A percentile compares a stretch with the other conserved stretches of the same genome.
These are phyloP conservation scores for Proteles cristata DNA, from an alignment of 2,113 vertebrate species.

Conservation along the genomic window DNA sequence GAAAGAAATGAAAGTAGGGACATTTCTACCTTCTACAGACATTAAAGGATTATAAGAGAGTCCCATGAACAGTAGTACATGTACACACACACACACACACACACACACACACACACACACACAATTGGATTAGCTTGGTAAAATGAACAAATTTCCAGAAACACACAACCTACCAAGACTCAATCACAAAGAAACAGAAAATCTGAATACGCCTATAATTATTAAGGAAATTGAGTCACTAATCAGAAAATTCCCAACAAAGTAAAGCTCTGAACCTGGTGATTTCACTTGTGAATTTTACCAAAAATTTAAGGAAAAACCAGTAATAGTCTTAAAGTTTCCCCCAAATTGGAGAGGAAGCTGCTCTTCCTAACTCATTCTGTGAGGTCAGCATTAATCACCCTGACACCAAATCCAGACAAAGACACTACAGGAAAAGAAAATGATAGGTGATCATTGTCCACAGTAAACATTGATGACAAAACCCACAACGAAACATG, in stretches of 20 bases:
- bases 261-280: neutral
- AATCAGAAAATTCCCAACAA: neutral
- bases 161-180: neutral
- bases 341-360: neutral
- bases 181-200: neutral
- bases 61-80: neutral
- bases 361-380: neutral
- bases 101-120: neutral
- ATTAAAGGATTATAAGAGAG: neutral
- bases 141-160: neutral
- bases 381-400: neutral
- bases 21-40: neutral
- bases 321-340: neutral
- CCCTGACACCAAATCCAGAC: neutral
- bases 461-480: neutral
- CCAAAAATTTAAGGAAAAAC: neutral
- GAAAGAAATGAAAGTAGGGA: neutral
- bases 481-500: neutral
- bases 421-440: neutral
- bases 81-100: too few relatives aligned
- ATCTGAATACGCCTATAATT: neutral
- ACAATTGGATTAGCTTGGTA: too few relatives aligned
- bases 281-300: neutral
- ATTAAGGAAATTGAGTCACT: neutral
- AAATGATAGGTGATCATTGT: neutral